Percentiles rank a stretch among this genome's conserved stretches.
Conservation (phyloP, 2,888 invertebrate genomes). For the Ophion obscuratus region DNA sequence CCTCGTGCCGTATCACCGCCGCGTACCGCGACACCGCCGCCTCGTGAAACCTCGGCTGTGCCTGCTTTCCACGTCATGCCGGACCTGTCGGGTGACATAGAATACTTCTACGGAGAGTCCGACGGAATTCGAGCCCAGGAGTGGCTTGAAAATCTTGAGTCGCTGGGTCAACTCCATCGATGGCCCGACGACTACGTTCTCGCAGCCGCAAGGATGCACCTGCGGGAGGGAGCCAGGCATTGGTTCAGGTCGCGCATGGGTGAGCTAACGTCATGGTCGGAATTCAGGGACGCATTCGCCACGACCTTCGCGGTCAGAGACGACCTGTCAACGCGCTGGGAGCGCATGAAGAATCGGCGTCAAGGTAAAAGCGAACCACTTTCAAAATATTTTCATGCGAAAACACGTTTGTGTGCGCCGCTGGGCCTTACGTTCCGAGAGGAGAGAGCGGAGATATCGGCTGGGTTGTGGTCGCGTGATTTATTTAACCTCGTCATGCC, state of each 20-base stretch:
- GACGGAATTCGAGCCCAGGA: background rate
- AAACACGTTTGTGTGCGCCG: background rate
- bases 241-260: background rate
- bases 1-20: no score
- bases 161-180: conserved; percentile 15
- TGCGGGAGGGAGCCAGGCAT: conserved; percentile 24
- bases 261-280: background rate
- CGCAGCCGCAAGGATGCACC: background rate
- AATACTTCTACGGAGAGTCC: no score
- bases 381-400: conserved; percentile 2
- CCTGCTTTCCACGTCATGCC: no score
- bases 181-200: conserved; percentile 43
- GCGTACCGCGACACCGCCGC: no score
- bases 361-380: background rate
- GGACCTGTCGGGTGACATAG: no score
- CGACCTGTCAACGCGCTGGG: background rate
- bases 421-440: background rate
- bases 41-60: no score
- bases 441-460: background rate
- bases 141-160: conserved; percentile 45
- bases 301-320: background rate
- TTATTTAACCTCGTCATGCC: background rate
- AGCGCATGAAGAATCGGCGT: background rate
- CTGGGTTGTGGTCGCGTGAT: background rate
- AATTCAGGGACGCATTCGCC: background rate